A percentile compares a stretch with the other conserved stretches of the same genome.
These are phyloP conservation scores for Tapirus terrestris DNA, from an alignment of 2,113 vertebrate genomes.

Conservation along the genomic window DNA sequence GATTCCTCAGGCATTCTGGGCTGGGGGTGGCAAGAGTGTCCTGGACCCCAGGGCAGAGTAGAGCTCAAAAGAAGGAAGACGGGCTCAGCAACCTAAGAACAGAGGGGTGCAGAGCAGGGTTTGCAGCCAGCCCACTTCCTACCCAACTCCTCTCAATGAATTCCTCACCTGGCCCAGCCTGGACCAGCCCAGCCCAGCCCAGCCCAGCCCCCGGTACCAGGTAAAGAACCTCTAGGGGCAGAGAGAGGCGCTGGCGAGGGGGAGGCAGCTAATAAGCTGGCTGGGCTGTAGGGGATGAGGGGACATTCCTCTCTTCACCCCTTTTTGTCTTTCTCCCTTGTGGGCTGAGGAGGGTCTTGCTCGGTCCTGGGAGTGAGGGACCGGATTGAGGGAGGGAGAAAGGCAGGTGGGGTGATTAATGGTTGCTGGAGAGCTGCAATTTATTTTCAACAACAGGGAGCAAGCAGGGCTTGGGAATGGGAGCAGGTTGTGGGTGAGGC, in stretches of 20 bases:
- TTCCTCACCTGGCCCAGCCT: conserved; percentile 6
- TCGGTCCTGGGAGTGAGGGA: background rate
- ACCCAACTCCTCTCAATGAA: background rate
- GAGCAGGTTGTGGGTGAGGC: conserved; percentile 52
- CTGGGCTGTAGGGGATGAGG: background rate
- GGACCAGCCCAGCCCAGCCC: too few species aligned
- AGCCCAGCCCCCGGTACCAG: background rate
- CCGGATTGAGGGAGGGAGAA: background rate
- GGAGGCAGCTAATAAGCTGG: background rate
- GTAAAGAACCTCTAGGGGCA: background rate
- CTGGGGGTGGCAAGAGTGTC: background rate
- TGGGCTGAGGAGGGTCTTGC: background rate
- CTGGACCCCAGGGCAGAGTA: background rate
- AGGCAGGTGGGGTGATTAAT: background rate
- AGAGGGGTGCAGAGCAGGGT: background rate
- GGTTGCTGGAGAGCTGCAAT: background rate
- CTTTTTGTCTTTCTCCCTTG: background rate
- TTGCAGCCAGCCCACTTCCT: background rate
- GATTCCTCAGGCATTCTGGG: background rate
- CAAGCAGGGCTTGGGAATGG: background rate
- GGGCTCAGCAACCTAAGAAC: conserved; percentile 24
- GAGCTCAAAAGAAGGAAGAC: background rate
- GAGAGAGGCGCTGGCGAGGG: background rate
- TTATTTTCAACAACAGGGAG: background rate
- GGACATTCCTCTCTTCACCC: background rate